Evolutionary conservation across 2,888 invertebrate species (phyloP), one percentile per base, ranked within the genome.

Genomic region (Tiliacea citrago): DNA sequence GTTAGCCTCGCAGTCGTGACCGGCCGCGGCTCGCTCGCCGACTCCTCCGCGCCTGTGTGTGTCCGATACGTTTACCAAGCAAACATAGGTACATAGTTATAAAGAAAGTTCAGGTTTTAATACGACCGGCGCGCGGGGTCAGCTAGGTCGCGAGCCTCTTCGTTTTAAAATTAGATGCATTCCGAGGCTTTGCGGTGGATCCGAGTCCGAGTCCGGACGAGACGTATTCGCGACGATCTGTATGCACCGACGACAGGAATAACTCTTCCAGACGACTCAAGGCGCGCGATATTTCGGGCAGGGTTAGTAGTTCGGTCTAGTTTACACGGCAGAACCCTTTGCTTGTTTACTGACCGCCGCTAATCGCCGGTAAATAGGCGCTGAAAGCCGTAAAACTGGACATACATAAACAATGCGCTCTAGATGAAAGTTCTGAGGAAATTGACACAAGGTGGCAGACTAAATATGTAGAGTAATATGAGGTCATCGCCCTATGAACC

Each of bases 41-140:
- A 86, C 88, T 88, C 89, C 87, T 85, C 88, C 91, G 92, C 93
- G 94, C 90, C 90, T 94, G 94, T 95, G 95, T 94, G 95, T 94
- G 95, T 94, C 92, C 93, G 90, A 93, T 94, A 93, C 94, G 93
- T 95, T 94, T 94, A 91, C 94, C 94, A 91, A 94, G 94, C 95
- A 94, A 95, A 95, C 95, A 95, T 94, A 95, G 93, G 93, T 94
- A 93, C 95, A 93, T 95, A 95, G 94, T 95, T 95, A 94, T 95
- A 95, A 95, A 96, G 96, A 96, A 96, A 96, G 96, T 96, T 95
- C 96, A 96, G 95, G 96, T 96, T 96, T 95, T 95, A 96, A 95
- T 94, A 93, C 94, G 92, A 91, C 92, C 94, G 93, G 91, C 93
- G 93, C 92, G 94, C 94, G 95, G 94, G 96, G 96, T 96, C 96